Evolutionary conservation across 2,113 vertebrate species (phyloP), one percentile per base, ranked within the genome.

Genomic region (Ailuropoda melanoleuca): DNA sequence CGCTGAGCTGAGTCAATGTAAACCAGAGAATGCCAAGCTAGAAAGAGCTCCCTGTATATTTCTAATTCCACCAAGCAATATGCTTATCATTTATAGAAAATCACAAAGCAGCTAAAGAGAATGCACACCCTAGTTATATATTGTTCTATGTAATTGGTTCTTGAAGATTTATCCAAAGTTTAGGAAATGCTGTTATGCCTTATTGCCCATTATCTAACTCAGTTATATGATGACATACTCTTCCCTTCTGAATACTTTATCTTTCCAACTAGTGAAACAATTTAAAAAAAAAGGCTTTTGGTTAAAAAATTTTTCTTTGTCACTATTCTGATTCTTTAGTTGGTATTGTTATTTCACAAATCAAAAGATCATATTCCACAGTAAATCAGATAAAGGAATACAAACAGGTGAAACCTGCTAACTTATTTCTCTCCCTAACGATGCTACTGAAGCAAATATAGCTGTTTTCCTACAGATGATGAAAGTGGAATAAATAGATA

Each of bases 161-260:
- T 97, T 95, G 80, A 98, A 94, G 93, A 96, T 29, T 0, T 96
- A 97, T 95, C 94, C 0, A 8, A 96, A 98, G 97, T 96, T 98
- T 98, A 93, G 60, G 85, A 94, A 95, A 95, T 86, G 70, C 2
- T 82, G 31, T 93, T 98, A 90, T 98, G 97, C 93, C 95, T n/a
- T 90, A 74, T 46, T 97, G 95, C 60, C 70, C 97, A 98, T 98
- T 98, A 99, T 97, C 97, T 96, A 56, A 98, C 95, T 98, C 88
- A 96, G 94, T 97, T 98, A 98, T 98, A 98, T 96, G 97, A 98
- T 98, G 98, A 98, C 95, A 98, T 97, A 98, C 93, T 97, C 96
- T 98, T 98, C 94, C 95, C 94, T 97, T 96, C 95, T 97, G 98
- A 98, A 98, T 98, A 97, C 96, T 98, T 98, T 98, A 96, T 96